These are phyloP conservation scores for Fabriciana adippe DNA, from an alignment of 2,888 invertebrate genomes.

Conservation along the genomic window DNA sequence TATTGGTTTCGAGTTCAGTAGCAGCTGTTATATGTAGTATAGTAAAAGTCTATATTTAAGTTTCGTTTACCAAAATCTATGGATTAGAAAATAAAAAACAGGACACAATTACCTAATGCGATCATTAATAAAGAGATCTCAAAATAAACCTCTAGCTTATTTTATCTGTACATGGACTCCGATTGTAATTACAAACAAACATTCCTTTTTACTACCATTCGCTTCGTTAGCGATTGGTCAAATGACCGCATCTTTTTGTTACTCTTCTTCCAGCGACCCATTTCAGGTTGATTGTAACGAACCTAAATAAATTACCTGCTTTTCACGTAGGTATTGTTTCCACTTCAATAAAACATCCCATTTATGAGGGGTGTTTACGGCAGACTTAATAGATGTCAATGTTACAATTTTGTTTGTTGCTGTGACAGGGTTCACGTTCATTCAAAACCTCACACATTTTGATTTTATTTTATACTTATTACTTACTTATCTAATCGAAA, in stretches of 20 bases:
- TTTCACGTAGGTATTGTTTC: constrained; percentile 35
- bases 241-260: constrained; percentile 50
- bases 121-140: not conserved
- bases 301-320: constrained; percentile 53
- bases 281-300: constrained; percentile 48
- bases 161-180: not conserved
- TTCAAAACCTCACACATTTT: not conserved
- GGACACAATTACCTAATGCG: too few species aligned
- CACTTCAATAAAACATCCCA: constrained; percentile 26
- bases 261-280: constrained; percentile 48
- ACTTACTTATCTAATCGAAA: too few species aligned
- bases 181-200: constrained; percentile 30
- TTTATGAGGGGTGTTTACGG: constrained; percentile 24
- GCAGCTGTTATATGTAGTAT: too few species aligned
- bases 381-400: constrained; percentile 13
- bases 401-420: constrained; percentile 2
- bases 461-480: not conserved
- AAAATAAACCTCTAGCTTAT: not conserved
- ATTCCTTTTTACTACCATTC: constrained; percentile 29
- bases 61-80: too few species aligned
- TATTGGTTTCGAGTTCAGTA: too few species aligned
- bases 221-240: constrained; percentile 45
- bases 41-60: too few species aligned
- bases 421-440: constrained; percentile 6
- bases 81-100: too few species aligned